These are phyloP conservation scores for Rhincodon typus DNA, from an alignment of 2,797 vertebrate species.

Conservation along the genomic window DNA sequence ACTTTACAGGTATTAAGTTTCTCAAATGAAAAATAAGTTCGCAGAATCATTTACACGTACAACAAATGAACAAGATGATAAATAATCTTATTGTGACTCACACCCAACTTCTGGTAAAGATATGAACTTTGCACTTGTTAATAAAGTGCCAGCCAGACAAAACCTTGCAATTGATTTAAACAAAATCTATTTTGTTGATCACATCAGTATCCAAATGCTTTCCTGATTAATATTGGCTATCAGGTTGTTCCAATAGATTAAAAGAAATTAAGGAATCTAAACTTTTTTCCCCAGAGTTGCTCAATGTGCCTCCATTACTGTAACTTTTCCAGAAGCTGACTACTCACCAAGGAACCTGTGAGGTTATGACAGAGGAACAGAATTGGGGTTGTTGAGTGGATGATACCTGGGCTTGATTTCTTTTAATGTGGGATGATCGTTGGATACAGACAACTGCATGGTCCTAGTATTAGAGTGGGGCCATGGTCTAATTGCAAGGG, in stretches of 20 bases:
- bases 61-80: neutral
- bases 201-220: neutral
- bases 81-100: neutral
- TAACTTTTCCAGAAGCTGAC: neutral
- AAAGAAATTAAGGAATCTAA: neutral
- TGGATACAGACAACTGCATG: too few relatives aligned
- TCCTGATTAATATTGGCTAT: neutral
- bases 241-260: neutral
- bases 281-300: neutral
- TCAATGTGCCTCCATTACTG: neutral
- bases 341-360: neutral
- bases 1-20: neutral
- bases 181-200: neutral
- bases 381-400: neutral
- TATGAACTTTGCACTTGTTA: neutral
- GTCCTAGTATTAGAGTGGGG: too few relatives aligned
- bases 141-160: neutral
- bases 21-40: neutral
- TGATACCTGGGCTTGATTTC: too few relatives aligned
- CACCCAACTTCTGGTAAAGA: neutral
- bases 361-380: neutral
- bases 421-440: too few relatives aligned
- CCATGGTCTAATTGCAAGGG: too few relatives aligned
- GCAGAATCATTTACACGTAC: neutral
- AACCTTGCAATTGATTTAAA: slow-evolving; percentile 26